A percentile compares a stretch with the other conserved stretches of the same genome.
phyloP scores from a whole-genome alignment of 2,797 vertebrate genomes.

The Girardinus metallicus region DNA sequence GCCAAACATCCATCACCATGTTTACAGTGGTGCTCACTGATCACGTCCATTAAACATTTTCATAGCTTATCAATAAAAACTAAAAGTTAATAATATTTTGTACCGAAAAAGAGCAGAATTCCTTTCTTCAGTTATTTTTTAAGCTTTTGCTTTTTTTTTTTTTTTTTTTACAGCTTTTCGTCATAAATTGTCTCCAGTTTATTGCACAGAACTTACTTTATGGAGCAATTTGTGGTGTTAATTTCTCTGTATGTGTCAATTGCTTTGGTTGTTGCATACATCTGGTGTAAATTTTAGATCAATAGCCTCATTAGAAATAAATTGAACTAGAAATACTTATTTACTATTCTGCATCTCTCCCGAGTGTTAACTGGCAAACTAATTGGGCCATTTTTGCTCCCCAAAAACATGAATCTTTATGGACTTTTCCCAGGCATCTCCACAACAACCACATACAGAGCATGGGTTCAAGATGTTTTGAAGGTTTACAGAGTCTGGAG shows the following conservation, averaged over 20 bases:
- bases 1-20: background rate
- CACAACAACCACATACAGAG: conserved; percentile 95
- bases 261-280: background rate
- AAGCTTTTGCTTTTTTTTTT: background rate
- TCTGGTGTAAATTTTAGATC: background rate
- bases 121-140: background rate
- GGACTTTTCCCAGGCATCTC: conserved; percentile 85
- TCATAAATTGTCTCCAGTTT: background rate
- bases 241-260: background rate
- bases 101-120: background rate
- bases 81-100: background rate
- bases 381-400: background rate
- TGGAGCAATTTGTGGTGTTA: background rate
- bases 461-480: conserved; percentile 89
- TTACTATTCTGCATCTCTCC: background rate
- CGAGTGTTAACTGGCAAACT: background rate
- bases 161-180: too few relatives aligned
- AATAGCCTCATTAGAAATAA: background rate
- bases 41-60: background rate
- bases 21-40: background rate
- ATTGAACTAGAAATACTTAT: background rate
- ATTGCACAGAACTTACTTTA: background rate
- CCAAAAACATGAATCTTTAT: conserved; percentile 22
- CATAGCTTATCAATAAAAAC: background rate
- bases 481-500: conserved; percentile 92